Evolutionary conservation across 2,797 vertebrate species (phyloP), one percentile per base, ranked within the genome.

Genomic region (Silurus aristotelis): DNA sequence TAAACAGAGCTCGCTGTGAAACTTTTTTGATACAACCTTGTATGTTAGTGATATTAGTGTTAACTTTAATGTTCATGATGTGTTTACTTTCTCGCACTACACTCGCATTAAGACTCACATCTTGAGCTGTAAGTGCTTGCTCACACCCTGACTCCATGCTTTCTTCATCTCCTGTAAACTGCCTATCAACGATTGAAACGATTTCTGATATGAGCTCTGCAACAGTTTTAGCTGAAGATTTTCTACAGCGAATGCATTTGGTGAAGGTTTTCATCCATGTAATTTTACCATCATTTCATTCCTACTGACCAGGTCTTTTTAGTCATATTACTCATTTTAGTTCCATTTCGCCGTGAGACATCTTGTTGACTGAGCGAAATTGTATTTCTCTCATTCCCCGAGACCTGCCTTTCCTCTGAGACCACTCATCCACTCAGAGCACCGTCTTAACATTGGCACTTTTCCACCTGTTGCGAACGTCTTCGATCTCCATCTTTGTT

Each of bases 401-500:
- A 70, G 38, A 82, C 72, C 14, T 22, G 61, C 22, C 43, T 73
- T 19, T 60, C 46, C 76, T 64, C 48, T 20, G 52, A 52, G 82
- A 81, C 31, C 52, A 19, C 67, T 73, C 19, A 12, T 67, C 61
- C 67, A 67, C 64, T 75, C 38, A 46, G 55, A n/a, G 19, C n/a
- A 48, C 48, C 12, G 17, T 75, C 80, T 73, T 67, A 83, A 70
- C 6, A 27, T 58, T 66, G 25, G 14, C 64, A 72, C 80, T 38
- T 73, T 56, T 52, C 19, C 2, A 46, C 82, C 31, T n/a, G n/a
- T 73, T 27, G 15, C 12, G 38, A 68, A 77, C 56, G 75, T 83
- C 58, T 83, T 63, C 17, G 56, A 83, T 86, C 75, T 83, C 43
- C 60, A 75, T 72, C 48, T 80, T 87, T 68, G 52, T 31, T 66